A percentile compares a stretch with the other conserved stretches of the same genome.
phyloP scores from a whole-genome alignment of 2,113 vertebrate genomes.

The Ascaphus truei region DNA sequence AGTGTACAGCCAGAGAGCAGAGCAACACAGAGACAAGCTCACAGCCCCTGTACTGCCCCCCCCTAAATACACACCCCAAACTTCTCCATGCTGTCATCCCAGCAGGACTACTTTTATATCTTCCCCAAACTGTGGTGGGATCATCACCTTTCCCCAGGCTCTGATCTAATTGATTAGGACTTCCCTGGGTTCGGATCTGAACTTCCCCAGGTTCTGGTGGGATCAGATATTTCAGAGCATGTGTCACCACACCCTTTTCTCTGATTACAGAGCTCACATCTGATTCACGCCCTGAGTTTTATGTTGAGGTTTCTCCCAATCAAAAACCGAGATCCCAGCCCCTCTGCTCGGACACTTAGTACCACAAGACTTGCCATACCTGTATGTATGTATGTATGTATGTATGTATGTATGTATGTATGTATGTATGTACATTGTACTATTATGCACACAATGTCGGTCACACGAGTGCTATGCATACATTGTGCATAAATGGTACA shows the following conservation, averaged over 20 bases:
- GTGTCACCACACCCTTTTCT: conserved; percentile 15
- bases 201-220: background rate
- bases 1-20: conserved; percentile 20
- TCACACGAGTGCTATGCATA: too few relatives aligned
- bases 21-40: background rate
- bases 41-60: background rate
- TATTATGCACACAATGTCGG: background rate
- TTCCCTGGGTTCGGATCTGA: background rate
- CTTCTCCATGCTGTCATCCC: too few relatives aligned
- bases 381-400: too few relatives aligned
- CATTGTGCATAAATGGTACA: too few relatives aligned
- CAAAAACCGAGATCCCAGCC: background rate
- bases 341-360: background rate
- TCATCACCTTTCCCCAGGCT: too few relatives aligned
- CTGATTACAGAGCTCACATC: background rate
- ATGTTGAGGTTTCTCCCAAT: background rate
- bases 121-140: too few relatives aligned
- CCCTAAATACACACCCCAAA: background rate
- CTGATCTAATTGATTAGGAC: too few relatives aligned
- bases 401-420: too few relatives aligned
- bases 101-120: too few relatives aligned
- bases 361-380: background rate
- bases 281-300: conserved; percentile 17
- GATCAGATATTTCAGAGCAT: background rate
- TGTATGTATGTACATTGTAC: too few relatives aligned